These are phyloP conservation scores for Epizoanthus scotinus DNA, from an alignment of 92 coral and sea anemone species.

Conservation along the genomic window DNA sequence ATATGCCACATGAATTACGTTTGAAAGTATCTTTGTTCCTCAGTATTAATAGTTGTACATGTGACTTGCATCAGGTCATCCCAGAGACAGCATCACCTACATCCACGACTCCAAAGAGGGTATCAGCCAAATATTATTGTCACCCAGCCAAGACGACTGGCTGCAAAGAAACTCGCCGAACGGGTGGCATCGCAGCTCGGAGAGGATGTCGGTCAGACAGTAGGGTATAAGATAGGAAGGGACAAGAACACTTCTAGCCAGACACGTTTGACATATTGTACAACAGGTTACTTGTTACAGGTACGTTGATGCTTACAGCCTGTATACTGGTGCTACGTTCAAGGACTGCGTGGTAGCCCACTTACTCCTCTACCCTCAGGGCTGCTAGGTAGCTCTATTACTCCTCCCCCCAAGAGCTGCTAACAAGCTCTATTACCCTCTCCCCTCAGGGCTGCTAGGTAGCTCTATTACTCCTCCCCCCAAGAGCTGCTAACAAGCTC, in stretches of 20 bases:
- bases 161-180: slow-evolving; percentile 42
- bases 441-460: too few relatives aligned
- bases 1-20: too few relatives aligned
- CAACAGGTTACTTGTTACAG: slow-evolving; percentile 44
- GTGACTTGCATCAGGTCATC: neutral
- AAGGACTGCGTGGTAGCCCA: too few relatives aligned
- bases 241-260: neutral
- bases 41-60: too few relatives aligned
- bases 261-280: slow-evolving; percentile 29
- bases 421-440: too few relatives aligned
- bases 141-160: slow-evolving; percentile 43
- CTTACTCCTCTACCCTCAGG: too few relatives aligned
- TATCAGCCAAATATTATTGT: slow-evolving; percentile 24
- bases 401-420: neutral
- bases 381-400: too few relatives aligned
- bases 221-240: slow-evolving; percentile 33
- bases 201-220: slow-evolving; percentile 21
- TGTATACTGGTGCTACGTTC: neutral
- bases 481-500: too few relatives aligned
- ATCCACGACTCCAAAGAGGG: neutral
- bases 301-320: neutral
- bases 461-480: too few relatives aligned
- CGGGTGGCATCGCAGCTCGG: slow-evolving; percentile 20
- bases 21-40: too few relatives aligned
- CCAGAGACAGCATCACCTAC: neutral